A percentile compares a stretch with the other conserved stretches of the same genome.
Conservation (phyloP, 2,797 vertebrate genomes). For the Tiaroga cobitis region DNA sequence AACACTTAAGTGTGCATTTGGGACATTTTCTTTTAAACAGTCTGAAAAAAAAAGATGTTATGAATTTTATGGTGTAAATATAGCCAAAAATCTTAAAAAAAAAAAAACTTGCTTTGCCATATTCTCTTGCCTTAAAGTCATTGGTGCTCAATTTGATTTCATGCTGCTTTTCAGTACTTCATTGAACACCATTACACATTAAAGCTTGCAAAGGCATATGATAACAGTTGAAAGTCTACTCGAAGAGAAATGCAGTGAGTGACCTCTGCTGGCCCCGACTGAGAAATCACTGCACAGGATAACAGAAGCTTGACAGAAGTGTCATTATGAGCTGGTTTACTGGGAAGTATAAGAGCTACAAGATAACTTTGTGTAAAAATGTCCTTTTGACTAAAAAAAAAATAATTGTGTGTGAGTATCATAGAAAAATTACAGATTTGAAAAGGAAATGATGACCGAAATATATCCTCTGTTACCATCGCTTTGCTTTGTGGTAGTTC, state of each 20-base stretch:
- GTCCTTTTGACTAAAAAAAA: not conserved
- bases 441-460: not conserved
- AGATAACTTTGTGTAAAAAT: not conserved
- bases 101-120: not conserved
- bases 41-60: not conserved
- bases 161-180: not conserved
- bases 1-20: not conserved
- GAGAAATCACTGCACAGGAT: not conserved
- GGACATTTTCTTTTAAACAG: not conserved
- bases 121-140: not conserved
- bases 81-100: not conserved
- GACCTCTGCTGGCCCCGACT: not conserved
- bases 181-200: not conserved
- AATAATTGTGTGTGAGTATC: not conserved
- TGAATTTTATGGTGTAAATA: not conserved
- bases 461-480: not conserved
- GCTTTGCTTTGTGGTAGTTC: not conserved
- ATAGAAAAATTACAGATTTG: not conserved
- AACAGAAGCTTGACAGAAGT: not conserved
- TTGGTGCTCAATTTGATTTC: not conserved
- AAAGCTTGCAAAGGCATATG: not conserved
- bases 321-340: not conserved
- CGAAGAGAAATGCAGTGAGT: not conserved
- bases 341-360: not conserved
- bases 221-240: not conserved